Evolutionary conservation across 2,797 vertebrate genomes (phyloP).

Genomic region (Xerus rutilus): DNA sequence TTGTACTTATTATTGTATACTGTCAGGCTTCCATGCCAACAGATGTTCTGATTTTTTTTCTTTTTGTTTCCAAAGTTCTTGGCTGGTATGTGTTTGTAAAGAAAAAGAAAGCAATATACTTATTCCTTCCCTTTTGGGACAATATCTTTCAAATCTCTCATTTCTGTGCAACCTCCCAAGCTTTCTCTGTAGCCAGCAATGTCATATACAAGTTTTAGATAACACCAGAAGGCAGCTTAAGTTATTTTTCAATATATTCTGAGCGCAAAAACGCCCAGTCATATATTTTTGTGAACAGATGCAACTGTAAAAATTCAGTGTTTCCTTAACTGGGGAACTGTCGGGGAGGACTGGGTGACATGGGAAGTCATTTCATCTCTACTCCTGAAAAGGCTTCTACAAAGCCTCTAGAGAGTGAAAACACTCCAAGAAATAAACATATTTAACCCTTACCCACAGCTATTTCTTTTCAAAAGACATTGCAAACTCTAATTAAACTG

Average conservation of each 20-base stretch:
- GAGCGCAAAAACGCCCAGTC: constrained; percentile 80
- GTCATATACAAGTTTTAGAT: constrained; percentile 81
- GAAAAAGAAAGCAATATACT: constrained; percentile 79
- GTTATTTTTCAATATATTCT: constrained; percentile 86
- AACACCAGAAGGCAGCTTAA: constrained; percentile 85
- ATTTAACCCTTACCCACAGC: constrained; percentile 9
- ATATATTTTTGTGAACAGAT: constrained; percentile 81
- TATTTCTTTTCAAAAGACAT: constrained; percentile 51
- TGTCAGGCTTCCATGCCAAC: neutral
- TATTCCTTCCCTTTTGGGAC: constrained; percentile 74
- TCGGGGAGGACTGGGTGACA: neutral
- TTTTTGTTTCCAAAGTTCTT: constrained; percentile 79
- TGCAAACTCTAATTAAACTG: constrained; percentile 62
- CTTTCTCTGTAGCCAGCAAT: constrained; percentile 77
- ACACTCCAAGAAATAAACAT: constrained; percentile 15
- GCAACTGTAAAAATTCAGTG: constrained; percentile 80
- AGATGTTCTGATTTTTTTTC: constrained; percentile 63
- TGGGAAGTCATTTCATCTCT: constrained; percentile 12
- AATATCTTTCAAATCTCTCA: constrained; percentile 80
- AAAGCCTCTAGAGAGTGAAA: neutral
- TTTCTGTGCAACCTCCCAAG: constrained; percentile 80
- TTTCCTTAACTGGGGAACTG: constrained; percentile 70
- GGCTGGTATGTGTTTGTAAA: constrained; percentile 79
- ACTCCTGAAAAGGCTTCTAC: neutral
- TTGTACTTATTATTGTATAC: neutral